Conservation (phyloP, 2,797 vertebrate genomes). For the Sternotherus odoratus region DNA sequence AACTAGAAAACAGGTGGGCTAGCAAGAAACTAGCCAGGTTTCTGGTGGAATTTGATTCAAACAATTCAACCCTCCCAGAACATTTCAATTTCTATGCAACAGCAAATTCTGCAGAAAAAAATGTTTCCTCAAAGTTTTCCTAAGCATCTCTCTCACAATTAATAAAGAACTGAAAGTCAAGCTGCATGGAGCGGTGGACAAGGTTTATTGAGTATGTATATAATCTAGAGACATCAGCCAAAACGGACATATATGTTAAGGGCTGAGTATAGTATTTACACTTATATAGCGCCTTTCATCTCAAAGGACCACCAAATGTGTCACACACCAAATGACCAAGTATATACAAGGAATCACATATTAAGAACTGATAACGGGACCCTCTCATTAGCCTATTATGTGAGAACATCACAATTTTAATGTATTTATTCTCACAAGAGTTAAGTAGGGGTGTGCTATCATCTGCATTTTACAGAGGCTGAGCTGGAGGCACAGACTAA, state of each 20-base stretch:
- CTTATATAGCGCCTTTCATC: background rate
- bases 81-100: background rate
- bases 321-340: background rate
- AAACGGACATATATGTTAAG: background rate
- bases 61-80: background rate
- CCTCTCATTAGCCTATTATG: background rate
- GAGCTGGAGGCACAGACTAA: background rate
- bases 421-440: background rate
- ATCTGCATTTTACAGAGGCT: background rate
- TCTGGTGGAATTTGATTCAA: background rate
- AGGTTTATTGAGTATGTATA: background rate
- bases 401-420: slow-evolving; percentile 14
- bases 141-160: background rate
- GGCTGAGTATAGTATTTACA: background rate
- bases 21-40: background rate
- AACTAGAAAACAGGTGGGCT: background rate
- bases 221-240: background rate
- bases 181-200: background rate
- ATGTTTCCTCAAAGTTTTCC: background rate
- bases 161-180: background rate
- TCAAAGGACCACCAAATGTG: background rate
- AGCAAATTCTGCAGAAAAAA: background rate
- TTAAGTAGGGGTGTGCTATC: background rate
- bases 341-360: background rate
- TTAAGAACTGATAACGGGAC: background rate